These are phyloP conservation scores for Heliconius charithonia DNA, from an alignment of 2,888 invertebrate genomes.

Conservation along the genomic window DNA sequence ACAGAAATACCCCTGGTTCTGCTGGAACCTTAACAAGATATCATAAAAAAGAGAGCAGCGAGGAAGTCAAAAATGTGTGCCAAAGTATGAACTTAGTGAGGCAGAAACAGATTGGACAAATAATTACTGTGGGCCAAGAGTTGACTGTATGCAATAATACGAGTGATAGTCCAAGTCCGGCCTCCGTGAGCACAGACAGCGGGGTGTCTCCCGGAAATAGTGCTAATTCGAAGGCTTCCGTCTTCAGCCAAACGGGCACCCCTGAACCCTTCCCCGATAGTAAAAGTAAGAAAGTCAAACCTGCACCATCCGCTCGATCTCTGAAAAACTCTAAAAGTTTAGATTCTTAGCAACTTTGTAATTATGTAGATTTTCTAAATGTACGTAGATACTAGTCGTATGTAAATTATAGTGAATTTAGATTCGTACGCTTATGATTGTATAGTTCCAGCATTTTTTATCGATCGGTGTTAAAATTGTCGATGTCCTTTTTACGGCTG, in stretches of 20 bases:
- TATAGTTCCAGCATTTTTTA: conserved; percentile 63
- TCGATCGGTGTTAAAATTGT: conserved; percentile 65
- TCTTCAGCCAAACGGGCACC: conserved; percentile 61
- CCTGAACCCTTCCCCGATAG: conserved; percentile 62
- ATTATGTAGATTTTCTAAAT: conserved; percentile 84
- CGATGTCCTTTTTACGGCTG: conserved; percentile 45
- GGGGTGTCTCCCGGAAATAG: conserved; percentile 78
- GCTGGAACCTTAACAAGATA: conserved; percentile 78
- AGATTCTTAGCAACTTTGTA: conserved; percentile 79
- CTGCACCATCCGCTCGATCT: conserved; percentile 66
- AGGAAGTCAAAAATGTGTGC: conserved; percentile 75
- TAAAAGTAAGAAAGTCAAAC: conserved; percentile 71
- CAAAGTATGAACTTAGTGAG: conserved; percentile 82
- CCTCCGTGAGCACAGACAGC: conserved; percentile 76
- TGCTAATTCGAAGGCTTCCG: conserved; percentile 70
- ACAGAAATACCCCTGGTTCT: conserved; percentile 77
- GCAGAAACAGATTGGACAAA: conserved; percentile 80
- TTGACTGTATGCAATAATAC: conserved; percentile 75
- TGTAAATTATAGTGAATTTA: conserved; percentile 70
- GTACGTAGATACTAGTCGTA: conserved; percentile 74
- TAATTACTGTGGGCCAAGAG: conserved; percentile 76
- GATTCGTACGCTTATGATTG: conserved; percentile 76
- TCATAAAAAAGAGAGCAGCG: conserved; percentile 71
- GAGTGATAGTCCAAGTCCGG: conserved; percentile 76
- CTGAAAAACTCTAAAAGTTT: conserved; percentile 80